Evolutionary conservation across 2,888 invertebrate genomes (phyloP), one percentile per base, ranked within the genome.

Genomic region (Osmoderma eremita): DNA sequence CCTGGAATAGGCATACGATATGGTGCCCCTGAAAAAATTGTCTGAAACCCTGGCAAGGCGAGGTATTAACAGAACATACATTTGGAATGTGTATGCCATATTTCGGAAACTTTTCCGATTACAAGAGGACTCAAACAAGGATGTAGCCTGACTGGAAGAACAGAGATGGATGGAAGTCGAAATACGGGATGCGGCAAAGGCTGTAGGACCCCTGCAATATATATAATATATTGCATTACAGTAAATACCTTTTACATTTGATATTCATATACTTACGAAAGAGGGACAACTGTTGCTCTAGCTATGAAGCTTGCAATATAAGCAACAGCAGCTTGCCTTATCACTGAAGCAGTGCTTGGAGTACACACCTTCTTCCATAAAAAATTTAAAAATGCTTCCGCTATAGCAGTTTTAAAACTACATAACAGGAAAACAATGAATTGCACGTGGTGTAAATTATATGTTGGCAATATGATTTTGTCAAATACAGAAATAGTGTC

Each of bases 371-470:
- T 91, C 71, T 86, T 86, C 93, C 93, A 93, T 6, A 94, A 81
- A 76, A 86, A 88, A 74, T 87, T 87, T 17, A 92, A 77, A 80
- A 93, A 93, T 18, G 85, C 86, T 72, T 91, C 90, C 1, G 85
- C 82, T 73, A 88, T 79, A 24, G 82, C 78, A 2, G 82, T 74
- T 80, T 89, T 89, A 70, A 91, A 86, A 75, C 90, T 89, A 79
- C 90, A 88, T 67, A 91, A 81, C 76, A 91, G 88, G 80, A 94
- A 93, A 80, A 93, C 83, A 5, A 91, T 76, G 79, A 90, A 94
- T 80, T 93, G 94, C 1, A 91, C 87, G 78, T 93, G 92, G 77
- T 89, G 88, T 38, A 91, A 91, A 24, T 91, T 92, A 81, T 94
- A 90, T 0, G 95, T 95, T 0, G 92, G 92, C 67, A 97, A 81